These are phyloP conservation scores for Leucoptera coffeella DNA, from an alignment of 2,888 invertebrate genomes.

Conservation along the genomic window DNA sequence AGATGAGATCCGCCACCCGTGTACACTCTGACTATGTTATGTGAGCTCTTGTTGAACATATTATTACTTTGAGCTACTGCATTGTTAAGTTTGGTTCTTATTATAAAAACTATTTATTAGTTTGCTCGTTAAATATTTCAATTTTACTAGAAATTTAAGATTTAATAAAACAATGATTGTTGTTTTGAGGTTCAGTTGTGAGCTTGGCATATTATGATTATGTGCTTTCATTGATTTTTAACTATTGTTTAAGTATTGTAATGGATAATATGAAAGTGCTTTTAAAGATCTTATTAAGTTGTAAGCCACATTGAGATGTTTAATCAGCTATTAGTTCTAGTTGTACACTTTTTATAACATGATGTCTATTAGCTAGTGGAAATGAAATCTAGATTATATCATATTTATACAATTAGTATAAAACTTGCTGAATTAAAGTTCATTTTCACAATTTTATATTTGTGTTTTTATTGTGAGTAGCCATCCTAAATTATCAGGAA, in stretches of 20 bases:
- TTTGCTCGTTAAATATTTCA: constrained; percentile 54
- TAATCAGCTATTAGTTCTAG: constrained; percentile 53
- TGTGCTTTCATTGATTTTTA: constrained; percentile 46
- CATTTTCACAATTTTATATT: constrained; percentile 49
- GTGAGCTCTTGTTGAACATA: constrained; percentile 44
- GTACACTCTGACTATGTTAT: constrained; percentile 26
- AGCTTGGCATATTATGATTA: constrained; percentile 15
- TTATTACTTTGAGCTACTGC: constrained; percentile 50
- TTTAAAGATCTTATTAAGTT: constrained; percentile 51
- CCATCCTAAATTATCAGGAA: too few species aligned
- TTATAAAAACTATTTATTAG: constrained; percentile 53
- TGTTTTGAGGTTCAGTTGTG: constrained; percentile 43
- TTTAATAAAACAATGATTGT: constrained; percentile 47
- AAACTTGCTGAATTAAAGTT: constrained; percentile 54
- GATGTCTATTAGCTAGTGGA: constrained; percentile 52
- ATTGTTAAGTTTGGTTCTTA: constrained; percentile 52
- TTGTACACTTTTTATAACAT: constrained; percentile 55
- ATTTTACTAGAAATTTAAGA: constrained; percentile 51
- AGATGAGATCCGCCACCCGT: constrained; percentile 19
- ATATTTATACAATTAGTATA: constrained; percentile 55
- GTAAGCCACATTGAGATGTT: constrained; percentile 51
- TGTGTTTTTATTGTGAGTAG: constrained; percentile 15
- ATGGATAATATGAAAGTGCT: constrained; percentile 49
- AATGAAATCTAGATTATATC: constrained; percentile 52
- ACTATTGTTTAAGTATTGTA: constrained; percentile 46